Evolutionary conservation across 1,140 invertebrate genomes (phyloP).

Genomic region (Macrostomum lignano): DNA sequence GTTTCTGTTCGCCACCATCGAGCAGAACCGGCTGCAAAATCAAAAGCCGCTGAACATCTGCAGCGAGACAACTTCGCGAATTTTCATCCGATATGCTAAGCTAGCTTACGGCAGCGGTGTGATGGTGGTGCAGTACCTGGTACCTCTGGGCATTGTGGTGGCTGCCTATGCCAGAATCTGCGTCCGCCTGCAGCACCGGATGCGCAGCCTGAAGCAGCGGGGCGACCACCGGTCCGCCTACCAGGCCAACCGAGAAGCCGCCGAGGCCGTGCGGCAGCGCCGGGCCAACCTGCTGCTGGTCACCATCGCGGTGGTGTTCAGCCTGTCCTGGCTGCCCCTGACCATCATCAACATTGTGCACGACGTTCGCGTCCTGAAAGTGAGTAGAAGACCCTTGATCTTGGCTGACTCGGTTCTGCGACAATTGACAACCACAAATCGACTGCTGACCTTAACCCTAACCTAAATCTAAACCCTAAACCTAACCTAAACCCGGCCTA

Average conservation of each 20-base stretch:
- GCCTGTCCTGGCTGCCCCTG: constrained; percentile 30
- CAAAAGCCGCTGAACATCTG: constrained; percentile 13
- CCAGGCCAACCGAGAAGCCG: constrained; percentile 9
- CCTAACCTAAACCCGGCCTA: too few relatives aligned
- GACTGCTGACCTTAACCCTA: too few relatives aligned
- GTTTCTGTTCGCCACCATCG: constrained; percentile 34
- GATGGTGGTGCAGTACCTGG: constrained; percentile 48
- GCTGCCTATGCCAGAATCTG: constrained; percentile 34
- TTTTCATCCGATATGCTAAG: constrained; percentile 32
- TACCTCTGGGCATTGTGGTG: constrained; percentile 50
- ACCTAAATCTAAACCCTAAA: too few relatives aligned
- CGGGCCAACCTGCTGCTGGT: constrained; percentile 30
- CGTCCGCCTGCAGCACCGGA: constrained; percentile 31
- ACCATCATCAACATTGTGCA: constrained; percentile 35
- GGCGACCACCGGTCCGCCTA: constrained; percentile 6
- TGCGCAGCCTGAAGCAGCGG: constrained; percentile 3
- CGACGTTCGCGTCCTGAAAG: constrained; percentile 38
- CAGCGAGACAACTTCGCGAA: not conserved
- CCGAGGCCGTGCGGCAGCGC: constrained; percentile 32
- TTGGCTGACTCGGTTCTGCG: too few relatives aligned
- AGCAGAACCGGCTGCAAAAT: constrained; percentile 22
- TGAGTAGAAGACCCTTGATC: too few relatives aligned
- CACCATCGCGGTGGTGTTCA: constrained; percentile 27
- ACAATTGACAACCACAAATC: too few relatives aligned
- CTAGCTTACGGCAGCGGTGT: constrained; percentile 51